phyloP scores from a whole-genome alignment of 2,113 vertebrate species.

The Isichthys henryi region DNA sequence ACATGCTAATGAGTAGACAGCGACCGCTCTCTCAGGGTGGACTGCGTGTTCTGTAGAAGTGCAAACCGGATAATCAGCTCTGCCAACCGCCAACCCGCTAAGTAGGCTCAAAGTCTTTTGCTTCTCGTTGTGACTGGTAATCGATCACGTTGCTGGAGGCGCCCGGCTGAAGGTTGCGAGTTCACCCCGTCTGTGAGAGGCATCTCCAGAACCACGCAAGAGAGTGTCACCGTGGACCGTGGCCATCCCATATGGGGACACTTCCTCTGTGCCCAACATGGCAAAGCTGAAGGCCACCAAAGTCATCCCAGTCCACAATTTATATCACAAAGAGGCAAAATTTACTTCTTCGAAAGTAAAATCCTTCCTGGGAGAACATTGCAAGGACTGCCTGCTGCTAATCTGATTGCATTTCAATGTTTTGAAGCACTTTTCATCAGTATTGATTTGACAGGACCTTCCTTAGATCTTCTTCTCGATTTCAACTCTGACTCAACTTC shows the following conservation, averaged over 20 bases:
- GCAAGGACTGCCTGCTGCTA: neutral
- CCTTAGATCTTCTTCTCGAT: neutral
- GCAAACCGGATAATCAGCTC: slow-evolving; percentile 23
- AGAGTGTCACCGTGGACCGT: neutral
- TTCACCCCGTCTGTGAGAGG: neutral
- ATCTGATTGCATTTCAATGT: neutral
- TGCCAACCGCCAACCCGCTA: slow-evolving; percentile 18
- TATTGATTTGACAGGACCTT: neutral
- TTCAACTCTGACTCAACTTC: neutral
- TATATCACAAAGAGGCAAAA: neutral
- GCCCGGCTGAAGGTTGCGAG: neutral
- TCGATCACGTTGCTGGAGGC: slow-evolving; percentile 14
- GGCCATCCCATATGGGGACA: neutral
- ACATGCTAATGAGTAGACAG: neutral
- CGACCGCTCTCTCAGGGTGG: neutral
- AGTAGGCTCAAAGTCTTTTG: slow-evolving; percentile 22
- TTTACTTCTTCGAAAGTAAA: neutral
- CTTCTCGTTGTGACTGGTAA: slow-evolving; percentile 21
- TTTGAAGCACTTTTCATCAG: neutral
- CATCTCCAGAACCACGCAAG: neutral
- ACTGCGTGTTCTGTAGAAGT: neutral
- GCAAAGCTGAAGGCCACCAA: neutral
- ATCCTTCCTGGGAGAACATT: neutral
- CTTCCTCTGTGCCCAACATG: neutral
- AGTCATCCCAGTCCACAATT: neutral